Base-by-base conservation (phyloP, 2,113 vertebrate species). In the Cyphotilapia sp. region DNA sequence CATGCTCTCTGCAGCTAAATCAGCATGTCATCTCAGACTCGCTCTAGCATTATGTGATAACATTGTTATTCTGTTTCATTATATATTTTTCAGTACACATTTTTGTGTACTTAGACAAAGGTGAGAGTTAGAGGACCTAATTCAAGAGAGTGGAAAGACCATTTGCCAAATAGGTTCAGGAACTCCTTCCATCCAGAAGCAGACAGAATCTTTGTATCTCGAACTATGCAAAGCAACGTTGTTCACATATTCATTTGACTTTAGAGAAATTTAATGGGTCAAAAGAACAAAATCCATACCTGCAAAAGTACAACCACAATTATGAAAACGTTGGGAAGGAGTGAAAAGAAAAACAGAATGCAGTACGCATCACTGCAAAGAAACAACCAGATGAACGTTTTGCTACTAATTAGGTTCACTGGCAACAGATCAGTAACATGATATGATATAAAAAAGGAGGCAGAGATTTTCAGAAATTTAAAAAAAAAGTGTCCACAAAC, bases 181-280 rank as follows among this genome's bases (percentile, higher is more conserved):
- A 35, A 38, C 9, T 63, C 31, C 61, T 38, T 22, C 63, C 35
- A 0, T 22, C 35, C 63, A 24, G 1, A 40, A 40, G n/a, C 63
- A 69, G 63, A 69, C 2, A 66, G 63, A 69, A 40, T 22, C 6
- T 69, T 7, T 69, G 10, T 11, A 38, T 38, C 31, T n/a, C 33
- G 0, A 33, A 63, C 0, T 19, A 35, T 35, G 31, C 29, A 35
- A 63, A 35, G 7, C 17, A 63, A 2, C 0, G 2, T 35, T 11
- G 11, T 63, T 35, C 9, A 63, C 59, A 35, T 33, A 11, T 35
- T 63, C 9, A 35, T 11, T 63, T 63, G 17, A 38, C 17, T 2
- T 38, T 2, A n/a, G 33, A 38, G 31, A 66, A 2, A 38, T 66
- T 8, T 0, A 11, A 40, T 22, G 1, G 19, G 33, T 38, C 33